Percentiles rank a stretch among this genome's conserved stretches.
These are phyloP conservation scores for Philantomba maxwellii DNA, from an alignment of 2,113 vertebrate genomes.

Conservation along the genomic window DNA sequence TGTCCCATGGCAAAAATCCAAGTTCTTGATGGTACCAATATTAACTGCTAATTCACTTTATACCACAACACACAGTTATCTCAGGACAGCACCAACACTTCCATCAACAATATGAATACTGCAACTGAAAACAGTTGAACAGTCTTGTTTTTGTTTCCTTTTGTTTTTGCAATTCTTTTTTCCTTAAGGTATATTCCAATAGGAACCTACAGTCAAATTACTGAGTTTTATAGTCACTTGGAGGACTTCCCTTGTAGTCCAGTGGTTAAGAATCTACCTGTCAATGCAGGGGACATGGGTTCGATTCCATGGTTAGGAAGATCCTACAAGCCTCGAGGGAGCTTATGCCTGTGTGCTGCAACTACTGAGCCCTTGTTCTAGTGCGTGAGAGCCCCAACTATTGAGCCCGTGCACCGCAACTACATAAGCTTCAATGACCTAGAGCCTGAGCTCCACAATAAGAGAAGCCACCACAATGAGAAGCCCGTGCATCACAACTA, in stretches of 20 bases:
- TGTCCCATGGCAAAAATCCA: background rate
- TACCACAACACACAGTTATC: background rate
- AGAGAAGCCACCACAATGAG: background rate
- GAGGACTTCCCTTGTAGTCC: background rate
- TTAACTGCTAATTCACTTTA: background rate
- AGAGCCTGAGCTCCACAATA: background rate
- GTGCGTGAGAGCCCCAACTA: background rate
- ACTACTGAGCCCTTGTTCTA: background rate
- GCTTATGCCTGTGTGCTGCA: background rate
- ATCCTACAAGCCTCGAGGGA: background rate
- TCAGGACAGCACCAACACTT: background rate
- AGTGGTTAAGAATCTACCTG: background rate
- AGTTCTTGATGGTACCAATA: background rate
- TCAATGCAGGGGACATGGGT: background rate
- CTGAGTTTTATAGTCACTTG: background rate
- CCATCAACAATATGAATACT: background rate
- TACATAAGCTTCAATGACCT: background rate
- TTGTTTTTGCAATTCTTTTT: background rate
- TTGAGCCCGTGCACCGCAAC: background rate
- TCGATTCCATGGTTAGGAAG: background rate
- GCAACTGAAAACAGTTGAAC: background rate
- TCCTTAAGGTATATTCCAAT: background rate
- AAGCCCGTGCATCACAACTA: background rate
- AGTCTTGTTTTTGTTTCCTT: background rate
- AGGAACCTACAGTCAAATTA: background rate